These are phyloP conservation scores for Agrypnus murinus DNA, from an alignment of 2,888 invertebrate species.

Conservation along the genomic window DNA sequence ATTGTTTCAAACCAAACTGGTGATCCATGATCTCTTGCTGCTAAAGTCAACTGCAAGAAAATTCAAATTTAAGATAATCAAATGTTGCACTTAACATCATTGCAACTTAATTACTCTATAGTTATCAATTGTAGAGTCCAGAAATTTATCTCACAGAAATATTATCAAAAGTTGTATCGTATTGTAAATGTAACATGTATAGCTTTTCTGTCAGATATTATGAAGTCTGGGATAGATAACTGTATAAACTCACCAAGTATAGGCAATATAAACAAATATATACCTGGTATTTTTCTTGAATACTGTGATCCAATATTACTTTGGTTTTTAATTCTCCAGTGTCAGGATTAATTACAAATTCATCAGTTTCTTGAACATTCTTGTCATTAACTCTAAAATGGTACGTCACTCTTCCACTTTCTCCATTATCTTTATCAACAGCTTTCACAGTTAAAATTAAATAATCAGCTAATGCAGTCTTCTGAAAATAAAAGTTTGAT, in stretches of 20 bases:
- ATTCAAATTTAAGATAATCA: conserved; percentile 23
- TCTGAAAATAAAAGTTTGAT: conserved; percentile 74
- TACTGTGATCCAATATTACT: conserved; percentile 86
- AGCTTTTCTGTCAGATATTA: no score
- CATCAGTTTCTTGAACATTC: conserved; percentile 85
- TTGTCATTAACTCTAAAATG: conserved; percentile 81
- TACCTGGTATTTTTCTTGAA: conserved; percentile 79
- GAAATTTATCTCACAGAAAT: no score
- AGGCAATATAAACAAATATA: no score
- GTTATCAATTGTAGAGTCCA: no score
- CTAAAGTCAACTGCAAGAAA: conserved; percentile 80
- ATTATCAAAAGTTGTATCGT: no score
- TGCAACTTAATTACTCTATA: no score
- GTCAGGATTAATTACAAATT: conserved; percentile 85
- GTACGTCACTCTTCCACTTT: conserved; percentile 89
- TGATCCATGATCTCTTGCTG: conserved; percentile 88
- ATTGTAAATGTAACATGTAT: no score
- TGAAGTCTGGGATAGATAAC: no score
- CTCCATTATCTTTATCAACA: conserved; percentile 86
- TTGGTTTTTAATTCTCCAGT: conserved; percentile 89
- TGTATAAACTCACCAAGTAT: no score
- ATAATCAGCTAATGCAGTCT: conserved; percentile 83
- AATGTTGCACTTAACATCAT: neutral
- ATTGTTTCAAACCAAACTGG: conserved; percentile 87
- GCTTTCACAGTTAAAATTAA: conserved; percentile 89